Base-by-base conservation (phyloP, 2,888 invertebrate genomes). In the Galeopsomyia nigrocyanea region DNA sequence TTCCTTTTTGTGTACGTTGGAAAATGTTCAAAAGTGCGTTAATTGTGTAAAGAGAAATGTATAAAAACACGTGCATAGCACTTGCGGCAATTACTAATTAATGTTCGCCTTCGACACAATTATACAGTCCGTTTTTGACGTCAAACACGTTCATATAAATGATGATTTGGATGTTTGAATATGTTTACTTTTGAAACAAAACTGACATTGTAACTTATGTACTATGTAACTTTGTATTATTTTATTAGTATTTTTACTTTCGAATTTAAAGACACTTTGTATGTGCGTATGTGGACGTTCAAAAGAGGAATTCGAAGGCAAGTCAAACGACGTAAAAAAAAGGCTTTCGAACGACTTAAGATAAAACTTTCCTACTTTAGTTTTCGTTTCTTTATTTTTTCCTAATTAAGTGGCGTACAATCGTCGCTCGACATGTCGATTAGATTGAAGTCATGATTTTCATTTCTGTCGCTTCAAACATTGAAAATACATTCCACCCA, bases 381-480 rank as follows among this genome's bases (percentile, higher is more conserved):
- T 73, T 73, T 68, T 71, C 50, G 21, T 60, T 73, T 70, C 51
- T 71, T 74, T 71, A 53, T 47, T 65, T 74, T 65, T 71, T 74
- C 60, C 46, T 62, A 49, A 47, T 53, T 66, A 71, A 71, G 74
- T 71, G 74, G 39, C 74, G 68, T 71, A 39, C 53, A 68, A 71
- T 71, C 71, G 71, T 74, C 65, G 74, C 71, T 74, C 67, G 57
- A 74, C 74, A 74, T 74, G 74, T 74, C 68, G 65, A 73, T 70
- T 67, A 58, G 63, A 73, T 64, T 71, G 63, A 64, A 55, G 65
- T 22, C 58, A 68, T 47, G 61, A 65, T 73, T 72, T 64, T 66
- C 67, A 71, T 74, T 74, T 74, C 68, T 50, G 70, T 70, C 70
- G 58, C 63, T 70, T 68, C 66, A 69, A 63, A 64, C 60, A 73